Evolutionary conservation across 2,888 invertebrate species (phyloP).

Genomic region (Elmis aenea): DNA sequence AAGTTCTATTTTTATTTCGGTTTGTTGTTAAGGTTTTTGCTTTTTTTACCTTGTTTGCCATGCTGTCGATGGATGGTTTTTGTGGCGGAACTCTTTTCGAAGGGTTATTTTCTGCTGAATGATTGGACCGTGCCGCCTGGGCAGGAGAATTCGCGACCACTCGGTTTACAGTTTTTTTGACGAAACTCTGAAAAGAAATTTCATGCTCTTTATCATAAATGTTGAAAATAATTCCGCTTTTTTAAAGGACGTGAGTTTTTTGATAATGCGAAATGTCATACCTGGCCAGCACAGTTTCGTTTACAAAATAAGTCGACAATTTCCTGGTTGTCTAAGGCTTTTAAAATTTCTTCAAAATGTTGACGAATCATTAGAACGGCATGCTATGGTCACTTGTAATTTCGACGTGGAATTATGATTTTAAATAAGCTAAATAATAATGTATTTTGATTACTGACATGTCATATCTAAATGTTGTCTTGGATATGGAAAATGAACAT

Average conservation of each 20-base stretch:
- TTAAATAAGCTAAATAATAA: not conserved
- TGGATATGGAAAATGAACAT: no score
- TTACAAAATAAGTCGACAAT: conserved; percentile 17
- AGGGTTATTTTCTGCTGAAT: not conserved
- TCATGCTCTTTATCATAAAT: no score
- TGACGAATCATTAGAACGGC: conserved; percentile 23
- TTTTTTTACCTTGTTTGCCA: no score
- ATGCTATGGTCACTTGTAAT: conserved; percentile 5
- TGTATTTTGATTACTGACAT: conserved; percentile 1
- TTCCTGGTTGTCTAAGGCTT: conserved; percentile 22
- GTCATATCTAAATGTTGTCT: no score
- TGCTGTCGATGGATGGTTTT: no score
- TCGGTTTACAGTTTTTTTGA: conserved; percentile 4
- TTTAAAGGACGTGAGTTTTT: no score
- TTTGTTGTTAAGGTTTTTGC: no score
- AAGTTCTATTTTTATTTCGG: no score
- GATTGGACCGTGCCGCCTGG: no score
- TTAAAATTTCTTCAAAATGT: conserved; percentile 25
- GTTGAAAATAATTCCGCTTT: no score
- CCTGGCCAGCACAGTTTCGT: conserved; percentile 7
- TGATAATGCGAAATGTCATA: no score
- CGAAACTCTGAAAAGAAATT: no score
- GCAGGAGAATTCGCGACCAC: not conserved
- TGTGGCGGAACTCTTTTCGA: not conserved
- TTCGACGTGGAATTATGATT: not conserved